Conservation (phyloP, 2,888 invertebrate species). For the Torymus aiolomorphi region DNA sequence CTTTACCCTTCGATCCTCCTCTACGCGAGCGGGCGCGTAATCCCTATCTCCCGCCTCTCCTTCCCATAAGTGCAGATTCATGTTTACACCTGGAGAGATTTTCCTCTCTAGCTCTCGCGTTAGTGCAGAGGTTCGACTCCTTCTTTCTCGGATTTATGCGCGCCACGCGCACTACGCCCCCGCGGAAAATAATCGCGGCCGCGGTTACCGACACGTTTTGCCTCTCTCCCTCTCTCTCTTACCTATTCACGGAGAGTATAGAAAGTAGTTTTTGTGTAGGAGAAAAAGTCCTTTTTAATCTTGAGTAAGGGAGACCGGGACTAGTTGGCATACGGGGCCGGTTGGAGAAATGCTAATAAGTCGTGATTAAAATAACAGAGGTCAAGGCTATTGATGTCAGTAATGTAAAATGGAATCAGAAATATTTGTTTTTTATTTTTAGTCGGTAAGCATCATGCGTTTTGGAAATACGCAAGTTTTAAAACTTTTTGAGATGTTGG, state of each 20-base stretch:
- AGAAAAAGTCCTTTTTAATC: background rate
- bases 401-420: too few relatives aligned
- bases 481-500: too few relatives aligned
- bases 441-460: too few relatives aligned
- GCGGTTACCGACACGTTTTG: slow-evolving; percentile 2
- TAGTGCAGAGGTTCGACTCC: too few relatives aligned
- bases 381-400: too few relatives aligned
- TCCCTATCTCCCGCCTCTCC: slow-evolving; percentile 52
- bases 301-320: too few relatives aligned
- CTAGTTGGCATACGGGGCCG: too few relatives aligned
- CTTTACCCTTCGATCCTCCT: slow-evolving; percentile 34
- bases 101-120: background rate
- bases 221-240: background rate
- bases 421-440: too few relatives aligned
- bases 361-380: too few relatives aligned
- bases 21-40: slow-evolving; percentile 52
- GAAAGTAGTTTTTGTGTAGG: too few relatives aligned
- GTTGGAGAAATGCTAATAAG: too few relatives aligned
- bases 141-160: slow-evolving; percentile 38
- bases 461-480: too few relatives aligned
- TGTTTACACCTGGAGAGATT: slow-evolving; percentile 65
- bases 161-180: slow-evolving; percentile 13
- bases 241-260: background rate
- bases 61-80: slow-evolving; percentile 66
- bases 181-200: slow-evolving; percentile 30